Evolutionary conservation across 2,888 invertebrate species (phyloP), one percentile per base, ranked within the genome.

Genomic region (Drosophila recens): DNA sequence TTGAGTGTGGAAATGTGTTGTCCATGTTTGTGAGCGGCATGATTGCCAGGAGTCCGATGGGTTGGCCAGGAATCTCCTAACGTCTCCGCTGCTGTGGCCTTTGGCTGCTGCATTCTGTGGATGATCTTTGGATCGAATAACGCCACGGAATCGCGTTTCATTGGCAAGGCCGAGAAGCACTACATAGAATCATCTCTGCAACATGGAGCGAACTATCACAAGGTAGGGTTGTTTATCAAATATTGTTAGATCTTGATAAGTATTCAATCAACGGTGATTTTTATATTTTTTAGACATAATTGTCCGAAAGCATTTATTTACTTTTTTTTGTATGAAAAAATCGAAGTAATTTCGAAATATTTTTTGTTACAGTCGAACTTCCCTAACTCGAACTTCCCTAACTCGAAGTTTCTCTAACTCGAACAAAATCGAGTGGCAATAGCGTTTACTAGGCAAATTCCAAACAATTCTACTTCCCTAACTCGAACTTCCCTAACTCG

Each of bases 1-100:
- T 94, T 1, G 95, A 95, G 79, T 93, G 95, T 20, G 96, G 96
- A 3, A 95, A 95, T 0, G 94, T 96, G 0, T 94, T 48, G 10
- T 33, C 48, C 30, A 48, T 48, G 48, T 48, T 48, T 48, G 48
- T 11, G 5, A 48, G 30, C 33, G 48, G 48, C 4, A 48, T 48
- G 48, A 48, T 48, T 33, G 48, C 48, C 30, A 48, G n/a, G 10
- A 10, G 48, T 15, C 30, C 48, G 2, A 48, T 48, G 48, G 48
- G 48, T 15, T 48, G 48, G 48, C 48, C 48, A 10, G 48, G 48
- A 2, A 48, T 48, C 10, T 48, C 48, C 1, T 48, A 48, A 48
- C 1, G 30, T 48, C 0, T 93, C 94, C 27, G 95, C 95, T 0
- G 83, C 82, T 0, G 65, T 93, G 0, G 93, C 94, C 1, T 81